Base-by-base conservation (phyloP, 2,113 vertebrate species). In the Dissostichus mawsoni region DNA sequence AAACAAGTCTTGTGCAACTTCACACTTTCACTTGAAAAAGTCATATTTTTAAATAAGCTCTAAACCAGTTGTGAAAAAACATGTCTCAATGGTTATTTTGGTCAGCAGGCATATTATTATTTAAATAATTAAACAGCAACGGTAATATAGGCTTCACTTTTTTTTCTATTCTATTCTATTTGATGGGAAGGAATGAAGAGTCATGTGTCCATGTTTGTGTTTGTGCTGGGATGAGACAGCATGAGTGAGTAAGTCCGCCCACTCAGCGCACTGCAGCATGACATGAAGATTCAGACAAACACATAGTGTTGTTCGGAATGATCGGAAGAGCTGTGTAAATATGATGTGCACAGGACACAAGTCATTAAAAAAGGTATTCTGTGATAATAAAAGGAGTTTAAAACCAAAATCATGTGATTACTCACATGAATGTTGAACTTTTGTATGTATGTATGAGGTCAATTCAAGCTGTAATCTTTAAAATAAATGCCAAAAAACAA, bases 181-280 rank as follows among this genome's bases (percentile, higher is more conserved):
- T 41, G 36, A 7, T 41, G 36, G 36, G 8, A 41, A 41, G 36
- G 36, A 41, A 41, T 41, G 8, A 41, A 41, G 36, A 8, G 36
- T 41, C 16, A 36, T 16, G 14, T 51, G n/a, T 45, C 50, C 11
- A 17, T 45, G 52, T 68, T 36, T 64, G 81, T 77, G 63, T 53
- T 69, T 57, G 14, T 81, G 68, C 65, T 55, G 65, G 33, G 64
- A 53, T 56, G 64, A 83, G 53, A 61, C 57, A 44, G 65, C 25
- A 12, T 29, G 51, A 50, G 20, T 12, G 9, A 61, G 47, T 66
- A 62, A 68, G 59, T 78, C 81, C 81, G 45, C 85, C 85, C 85
- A 87, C 85, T 84, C 81, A 68, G 65, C 25, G 81, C 58, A 48
- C 78, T 81, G 78, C 81, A 58, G 61, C 57, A 70, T 72, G 29